phyloP scores from a whole-genome alignment of 2,888 invertebrate genomes.

The Trichopria drosophilae region DNA sequence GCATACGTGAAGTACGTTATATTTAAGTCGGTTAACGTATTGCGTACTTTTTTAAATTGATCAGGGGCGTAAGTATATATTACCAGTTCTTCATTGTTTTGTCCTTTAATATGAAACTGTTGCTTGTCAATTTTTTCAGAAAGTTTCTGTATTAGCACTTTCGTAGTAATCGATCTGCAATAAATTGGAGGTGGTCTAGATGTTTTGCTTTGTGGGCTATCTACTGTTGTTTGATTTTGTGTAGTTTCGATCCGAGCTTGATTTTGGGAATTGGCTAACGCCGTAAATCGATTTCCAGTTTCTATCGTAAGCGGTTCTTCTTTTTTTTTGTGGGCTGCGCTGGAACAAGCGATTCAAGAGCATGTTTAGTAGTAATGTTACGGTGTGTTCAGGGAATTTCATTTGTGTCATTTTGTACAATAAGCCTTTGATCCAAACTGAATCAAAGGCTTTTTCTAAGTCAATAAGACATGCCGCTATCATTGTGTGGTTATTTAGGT shows the following conservation, averaged over 20 bases:
- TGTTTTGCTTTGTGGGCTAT: no score
- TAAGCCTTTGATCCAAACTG: constrained; percentile 27
- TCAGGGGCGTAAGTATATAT: no score
- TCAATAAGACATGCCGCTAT: constrained; percentile 26
- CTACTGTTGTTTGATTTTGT: no score
- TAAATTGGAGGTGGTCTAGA: background rate
- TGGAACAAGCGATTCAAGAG: constrained; percentile 15
- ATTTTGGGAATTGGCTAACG: no score
- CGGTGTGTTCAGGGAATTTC: constrained; percentile 18
- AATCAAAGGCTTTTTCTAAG: constrained; percentile 29
- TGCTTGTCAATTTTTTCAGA: background rate
- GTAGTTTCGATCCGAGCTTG: no score
- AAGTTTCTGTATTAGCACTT: background rate
- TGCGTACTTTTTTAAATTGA: no score
- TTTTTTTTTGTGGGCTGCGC: no score
- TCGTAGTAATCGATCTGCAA: background rate
- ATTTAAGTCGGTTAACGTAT: no score
- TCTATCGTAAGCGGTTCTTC: no score
- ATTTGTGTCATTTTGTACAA: constrained; percentile 20
- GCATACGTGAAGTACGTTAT: no score
- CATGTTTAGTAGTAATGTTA: constrained; percentile 21
- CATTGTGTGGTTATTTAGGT: constrained; percentile 7
- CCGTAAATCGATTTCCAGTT: no score
- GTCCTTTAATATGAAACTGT: background rate
- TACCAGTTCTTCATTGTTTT: no score